These are phyloP conservation scores for Diplogasteroides magnus DNA, from an alignment of 1,140 invertebrate species.

Conservation along the genomic window DNA sequence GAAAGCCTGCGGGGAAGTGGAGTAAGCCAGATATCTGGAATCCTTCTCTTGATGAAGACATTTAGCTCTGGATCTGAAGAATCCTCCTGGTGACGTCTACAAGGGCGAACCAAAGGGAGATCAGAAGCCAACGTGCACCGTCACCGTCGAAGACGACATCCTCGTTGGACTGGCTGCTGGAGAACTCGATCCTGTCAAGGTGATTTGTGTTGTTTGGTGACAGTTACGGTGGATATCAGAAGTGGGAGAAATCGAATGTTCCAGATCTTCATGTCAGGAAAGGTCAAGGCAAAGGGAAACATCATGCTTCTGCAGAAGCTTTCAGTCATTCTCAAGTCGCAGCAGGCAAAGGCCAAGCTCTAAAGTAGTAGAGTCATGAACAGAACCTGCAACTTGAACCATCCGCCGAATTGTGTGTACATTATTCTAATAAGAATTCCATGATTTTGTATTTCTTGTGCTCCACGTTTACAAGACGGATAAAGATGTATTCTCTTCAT, in stretches of 20 bases:
- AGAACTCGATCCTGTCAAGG: constrained; percentile 76
- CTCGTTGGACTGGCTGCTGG: constrained; percentile 75
- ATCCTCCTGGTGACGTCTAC: constrained; percentile 66
- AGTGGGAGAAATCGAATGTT: constrained; percentile 10
- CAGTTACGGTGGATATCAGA: not conserved
- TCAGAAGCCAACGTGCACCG: constrained; percentile 73
- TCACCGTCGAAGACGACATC: constrained; percentile 77
- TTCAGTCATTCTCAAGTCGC: constrained; percentile 65
- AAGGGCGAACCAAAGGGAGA: constrained; percentile 69
- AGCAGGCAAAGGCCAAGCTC: constrained; percentile 24
- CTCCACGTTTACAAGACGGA: no score
- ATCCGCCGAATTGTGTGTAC: no score
- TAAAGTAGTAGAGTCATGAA: no score
- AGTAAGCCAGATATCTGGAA: not conserved
- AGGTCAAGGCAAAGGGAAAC: constrained; percentile 82
- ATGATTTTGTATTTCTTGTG: no score
- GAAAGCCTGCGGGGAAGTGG: not conserved
- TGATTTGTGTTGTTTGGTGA: no score
- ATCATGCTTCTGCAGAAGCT: constrained; percentile 87
- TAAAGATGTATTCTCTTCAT: no score
- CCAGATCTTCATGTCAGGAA: constrained; percentile 64
- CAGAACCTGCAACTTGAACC: no score
- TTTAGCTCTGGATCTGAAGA: constrained; percentile 80
- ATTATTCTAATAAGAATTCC: no score
- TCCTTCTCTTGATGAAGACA: constrained; percentile 1